Conservation (phyloP, 1,140 invertebrate genomes). For the Charaxes varanes region DNA sequence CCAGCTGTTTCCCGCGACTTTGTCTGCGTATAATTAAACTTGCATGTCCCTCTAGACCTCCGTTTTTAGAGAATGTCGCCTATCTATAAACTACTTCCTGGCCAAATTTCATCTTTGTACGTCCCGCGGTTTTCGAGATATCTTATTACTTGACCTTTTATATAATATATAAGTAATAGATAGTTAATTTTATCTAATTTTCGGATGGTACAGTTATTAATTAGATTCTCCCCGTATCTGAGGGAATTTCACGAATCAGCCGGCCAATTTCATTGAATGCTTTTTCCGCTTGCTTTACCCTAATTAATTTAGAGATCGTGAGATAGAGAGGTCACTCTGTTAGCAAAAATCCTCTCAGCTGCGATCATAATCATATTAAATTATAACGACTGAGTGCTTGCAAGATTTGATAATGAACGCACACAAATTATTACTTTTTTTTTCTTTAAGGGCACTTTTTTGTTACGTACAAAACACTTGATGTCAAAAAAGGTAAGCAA, state of each 20-base stretch:
- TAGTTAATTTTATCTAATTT: too few relatives aligned
- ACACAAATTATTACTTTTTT: too few relatives aligned
- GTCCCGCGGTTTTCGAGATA: too few relatives aligned
- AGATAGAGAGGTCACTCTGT: constrained; percentile 29
- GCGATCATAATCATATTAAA: constrained; percentile 44
- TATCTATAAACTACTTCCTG: constrained; percentile 1
- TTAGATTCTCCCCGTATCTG: constrained; percentile 38
- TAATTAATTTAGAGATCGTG: constrained; percentile 57
- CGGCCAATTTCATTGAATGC: constrained; percentile 50
- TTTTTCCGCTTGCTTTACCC: constrained; percentile 37
- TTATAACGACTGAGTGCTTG: constrained; percentile 16
- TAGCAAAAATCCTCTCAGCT: constrained; percentile 32
- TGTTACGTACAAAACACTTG: too few relatives aligned
- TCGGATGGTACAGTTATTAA: constrained; percentile 42
- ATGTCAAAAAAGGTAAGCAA: too few relatives aligned
- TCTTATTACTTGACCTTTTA: too few relatives aligned
- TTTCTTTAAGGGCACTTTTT: too few relatives aligned
- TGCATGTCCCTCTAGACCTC: too few relatives aligned
- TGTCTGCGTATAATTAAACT: too few relatives aligned
- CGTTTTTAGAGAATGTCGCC: background rate
- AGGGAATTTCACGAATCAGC: constrained; percentile 27
- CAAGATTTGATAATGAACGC: constrained; percentile 19
- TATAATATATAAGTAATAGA: too few relatives aligned
- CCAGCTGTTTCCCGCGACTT: too few relatives aligned
- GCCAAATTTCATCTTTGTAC: too few relatives aligned